Conservation (phyloP, 2,888 invertebrate species). For the Acleris literana region DNA sequence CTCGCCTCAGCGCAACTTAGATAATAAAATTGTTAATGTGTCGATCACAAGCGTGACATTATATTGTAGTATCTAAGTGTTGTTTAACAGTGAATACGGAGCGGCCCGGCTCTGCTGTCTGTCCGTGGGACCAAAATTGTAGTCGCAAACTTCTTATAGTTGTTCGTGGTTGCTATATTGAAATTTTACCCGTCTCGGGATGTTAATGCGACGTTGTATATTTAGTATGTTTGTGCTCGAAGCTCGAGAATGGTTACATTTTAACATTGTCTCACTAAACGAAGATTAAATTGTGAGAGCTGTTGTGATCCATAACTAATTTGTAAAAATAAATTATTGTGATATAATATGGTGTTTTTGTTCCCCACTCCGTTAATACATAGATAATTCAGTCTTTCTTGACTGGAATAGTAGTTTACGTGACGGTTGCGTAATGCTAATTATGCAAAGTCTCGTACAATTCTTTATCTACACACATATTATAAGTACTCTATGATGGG, state of each 20-base stretch:
- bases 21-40: slow-evolving; percentile 65
- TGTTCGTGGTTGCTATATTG: slow-evolving; percentile 57
- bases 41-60: slow-evolving; percentile 64
- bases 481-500: too few relatives aligned
- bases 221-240: slow-evolving; percentile 4
- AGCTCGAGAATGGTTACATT: background rate
- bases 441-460: too few relatives aligned
- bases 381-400: too few relatives aligned
- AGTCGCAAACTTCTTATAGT: slow-evolving; percentile 58
- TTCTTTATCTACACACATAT: too few relatives aligned
- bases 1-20: slow-evolving; percentile 48
- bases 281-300: slow-evolving; percentile 58
- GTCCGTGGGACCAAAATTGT: slow-evolving; percentile 76
- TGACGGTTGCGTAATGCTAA: too few relatives aligned
- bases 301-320: slow-evolving; percentile 80
- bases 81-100: slow-evolving; percentile 56
- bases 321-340: slow-evolving; percentile 85
- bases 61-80: slow-evolving; percentile 59
- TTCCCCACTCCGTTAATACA: background rate
- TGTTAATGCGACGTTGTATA: slow-evolving; percentile 18
- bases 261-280: slow-evolving; percentile 4
- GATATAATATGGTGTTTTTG: slow-evolving; percentile 60
- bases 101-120: slow-evolving; percentile 44
- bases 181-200: slow-evolving; percentile 51
- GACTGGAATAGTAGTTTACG: too few relatives aligned